Base-by-base conservation (phyloP, 2,113 vertebrate species). In the Paramormyrops kingsleyae region DNA sequence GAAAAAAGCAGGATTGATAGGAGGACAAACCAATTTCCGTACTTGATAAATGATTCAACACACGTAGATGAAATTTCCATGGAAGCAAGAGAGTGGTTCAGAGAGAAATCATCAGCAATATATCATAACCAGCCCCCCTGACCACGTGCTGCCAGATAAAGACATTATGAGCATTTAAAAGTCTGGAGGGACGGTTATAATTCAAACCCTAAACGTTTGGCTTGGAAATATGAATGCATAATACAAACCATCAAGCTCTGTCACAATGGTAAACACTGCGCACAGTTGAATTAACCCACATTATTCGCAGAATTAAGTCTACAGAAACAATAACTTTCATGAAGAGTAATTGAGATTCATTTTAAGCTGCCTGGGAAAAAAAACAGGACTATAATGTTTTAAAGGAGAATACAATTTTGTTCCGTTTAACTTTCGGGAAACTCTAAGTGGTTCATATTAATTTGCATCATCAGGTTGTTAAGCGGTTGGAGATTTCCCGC, bases 11-110 rank as follows among this genome's bases (percentile, higher is more conserved):
- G 84, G 88, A 91, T 89, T 92, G 92, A 94, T 93, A 92, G 59
- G 59, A 83, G 42, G 19, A 91, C 89, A 88, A 92, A 92, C 92
- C 92, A 91, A 91, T 87, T 50, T 59, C 13, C 47, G 88, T 66
- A 88, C 89, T 74, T 95, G 93, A 95, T 94, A 62, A 93, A 95
- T 93, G 93, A 93, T 91, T 94, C 91, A 83, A 88, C 91, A 89
- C 88, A 91, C 89, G 90, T 92, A 91, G 91, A 91, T 92, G 93
- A 94, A 93, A 93, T 91, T 92, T 93, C 90, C 90, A 52, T 87
- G 15, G 89, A n/a, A 42, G 66, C 92, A 90, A 88, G 88, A 74
- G 85, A 87, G 88, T 86, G 49, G 59, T 21, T 42, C 90, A 44
- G 50, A 56, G n/a, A 53, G 56, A 90, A 85, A 88, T 42, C 35